Percentiles rank a stretch among this genome's conserved stretches.
phyloP scores from a whole-genome alignment of 2,888 invertebrate genomes.

The Lissocephala sabroskyi region DNA sequence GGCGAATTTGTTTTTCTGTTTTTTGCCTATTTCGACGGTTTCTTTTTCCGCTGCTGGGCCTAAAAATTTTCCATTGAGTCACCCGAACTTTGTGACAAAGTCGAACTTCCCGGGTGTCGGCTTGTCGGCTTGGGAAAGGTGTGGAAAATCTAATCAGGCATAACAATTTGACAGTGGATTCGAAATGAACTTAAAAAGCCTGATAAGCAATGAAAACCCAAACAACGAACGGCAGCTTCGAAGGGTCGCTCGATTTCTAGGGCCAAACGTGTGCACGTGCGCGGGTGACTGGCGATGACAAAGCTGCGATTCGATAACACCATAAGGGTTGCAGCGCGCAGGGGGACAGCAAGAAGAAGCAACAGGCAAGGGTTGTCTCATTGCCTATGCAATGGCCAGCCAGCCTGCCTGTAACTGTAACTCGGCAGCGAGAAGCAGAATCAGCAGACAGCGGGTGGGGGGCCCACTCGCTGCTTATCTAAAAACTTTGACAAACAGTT shows the following conservation, averaged over 20 bases:
- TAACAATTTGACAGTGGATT: neutral
- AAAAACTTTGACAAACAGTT: constrained; percentile 62
- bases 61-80: constrained; percentile 52
- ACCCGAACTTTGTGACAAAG: no score
- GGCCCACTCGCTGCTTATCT: constrained; percentile 30
- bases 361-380: no score
- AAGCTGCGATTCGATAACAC: no score
- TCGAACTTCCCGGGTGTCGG: constrained; percentile 11
- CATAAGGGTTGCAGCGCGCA: no score
- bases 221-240: constrained; percentile 16
- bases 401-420: no score
- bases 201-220: constrained; percentile 37
- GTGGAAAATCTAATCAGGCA: neutral
- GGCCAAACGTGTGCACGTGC: constrained; percentile 50
- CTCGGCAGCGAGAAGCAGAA: no score
- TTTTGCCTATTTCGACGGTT: neutral
- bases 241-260: no score
- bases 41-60: constrained; percentile 9
- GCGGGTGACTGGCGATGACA: no score
- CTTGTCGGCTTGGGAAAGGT: constrained; percentile 26
- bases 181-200: constrained; percentile 24
- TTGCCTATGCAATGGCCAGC: no score
- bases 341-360: no score
- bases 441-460: no score
- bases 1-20: constrained; percentile 8